phyloP scores from a whole-genome alignment of 2,888 invertebrate species.

The Drosophila vallismaia region DNA sequence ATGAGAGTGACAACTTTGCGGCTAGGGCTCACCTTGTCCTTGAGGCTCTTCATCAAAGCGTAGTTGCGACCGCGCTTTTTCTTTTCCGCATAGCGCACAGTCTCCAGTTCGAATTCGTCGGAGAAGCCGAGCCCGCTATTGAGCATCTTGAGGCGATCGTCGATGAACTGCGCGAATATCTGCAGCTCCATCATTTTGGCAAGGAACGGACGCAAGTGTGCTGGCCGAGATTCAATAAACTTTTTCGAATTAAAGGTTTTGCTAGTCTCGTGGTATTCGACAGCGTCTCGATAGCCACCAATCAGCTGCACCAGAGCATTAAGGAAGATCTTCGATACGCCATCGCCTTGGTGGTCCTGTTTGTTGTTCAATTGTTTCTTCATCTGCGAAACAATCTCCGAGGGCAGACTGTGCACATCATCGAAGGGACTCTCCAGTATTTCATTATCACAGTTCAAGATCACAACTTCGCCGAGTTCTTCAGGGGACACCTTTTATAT shows the following conservation, averaged over 20 bases:
- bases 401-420: slow-evolving; percentile 94
- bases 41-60: slow-evolving; percentile 94
- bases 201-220: slow-evolving; percentile 94
- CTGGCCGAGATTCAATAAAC: slow-evolving; percentile 93
- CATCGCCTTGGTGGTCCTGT: slow-evolving; percentile 92
- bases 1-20: background rate
- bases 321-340: slow-evolving; percentile 96
- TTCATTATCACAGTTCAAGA: slow-evolving; percentile 96
- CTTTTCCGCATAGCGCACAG: slow-evolving; percentile 85
- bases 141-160: slow-evolving; percentile 95
- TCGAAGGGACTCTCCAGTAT: slow-evolving; percentile 93
- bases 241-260: slow-evolving; percentile 93
- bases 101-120: slow-evolving; percentile 97
- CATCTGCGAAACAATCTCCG: slow-evolving; percentile 90
- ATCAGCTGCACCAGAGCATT: slow-evolving; percentile 95
- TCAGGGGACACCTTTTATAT: slow-evolving; percentile 87
- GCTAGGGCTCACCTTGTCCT: slow-evolving; percentile 89
- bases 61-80: slow-evolving; percentile 85
- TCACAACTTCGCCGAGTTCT: slow-evolving; percentile 97
- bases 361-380: slow-evolving; percentile 83
- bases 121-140: slow-evolving; percentile 96
- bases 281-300: slow-evolving; percentile 96
- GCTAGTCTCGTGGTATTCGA: slow-evolving; percentile 89
- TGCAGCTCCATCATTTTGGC: slow-evolving; percentile 95
- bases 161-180: slow-evolving; percentile 97